Percentiles rank a stretch among this genome's conserved stretches.
phyloP scores from a whole-genome alignment of 2,888 invertebrate species.

The Apeira syringaria region DNA sequence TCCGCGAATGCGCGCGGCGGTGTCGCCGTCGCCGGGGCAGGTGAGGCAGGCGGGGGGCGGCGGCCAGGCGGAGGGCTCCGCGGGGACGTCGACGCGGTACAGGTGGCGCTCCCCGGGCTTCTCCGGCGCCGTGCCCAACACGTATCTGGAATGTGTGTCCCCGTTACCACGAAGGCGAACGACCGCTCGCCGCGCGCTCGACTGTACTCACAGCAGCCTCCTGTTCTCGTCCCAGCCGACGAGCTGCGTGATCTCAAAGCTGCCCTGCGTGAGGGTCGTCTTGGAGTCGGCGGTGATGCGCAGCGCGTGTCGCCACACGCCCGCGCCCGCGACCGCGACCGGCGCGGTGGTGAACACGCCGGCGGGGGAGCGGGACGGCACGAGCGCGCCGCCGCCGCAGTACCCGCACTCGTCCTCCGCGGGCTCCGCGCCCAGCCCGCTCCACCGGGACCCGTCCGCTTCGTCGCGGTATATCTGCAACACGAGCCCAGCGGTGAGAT shows the following conservation, averaged over 20 bases:
- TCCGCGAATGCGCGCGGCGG: constrained; percentile 43
- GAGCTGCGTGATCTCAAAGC: constrained; percentile 89
- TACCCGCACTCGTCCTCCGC: constrained; percentile 70
- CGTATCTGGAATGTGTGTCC: constrained; percentile 89
- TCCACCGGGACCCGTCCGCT: constrained; percentile 71
- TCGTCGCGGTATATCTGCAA: constrained; percentile 70
- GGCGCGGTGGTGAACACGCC: constrained; percentile 79
- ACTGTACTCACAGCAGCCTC: constrained; percentile 87
- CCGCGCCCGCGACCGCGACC: constrained; percentile 67
- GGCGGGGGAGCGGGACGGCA: constrained; percentile 55
- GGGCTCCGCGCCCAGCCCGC: constrained; percentile 72
- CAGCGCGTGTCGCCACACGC: constrained; percentile 70
- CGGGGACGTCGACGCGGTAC: constrained; percentile 85
- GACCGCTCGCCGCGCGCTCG: no score
- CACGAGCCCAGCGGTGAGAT: no score
- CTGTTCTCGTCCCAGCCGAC: constrained; percentile 90
- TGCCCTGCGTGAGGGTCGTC: constrained; percentile 87
- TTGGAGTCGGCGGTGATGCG: constrained; percentile 49
- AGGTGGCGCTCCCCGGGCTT: constrained; percentile 92
- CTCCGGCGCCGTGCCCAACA: constrained; percentile 90
- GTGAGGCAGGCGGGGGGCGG: constrained; percentile 84
- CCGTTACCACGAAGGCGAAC: no score
- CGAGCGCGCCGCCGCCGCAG: constrained; percentile 70
- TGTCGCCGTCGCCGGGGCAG: constrained; percentile 59
- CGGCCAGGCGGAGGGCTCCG: constrained; percentile 56